Percentiles rank a stretch among this genome's conserved stretches.
Conservation (phyloP, 2,888 invertebrate genomes). For the Hecatera dysodea region DNA sequence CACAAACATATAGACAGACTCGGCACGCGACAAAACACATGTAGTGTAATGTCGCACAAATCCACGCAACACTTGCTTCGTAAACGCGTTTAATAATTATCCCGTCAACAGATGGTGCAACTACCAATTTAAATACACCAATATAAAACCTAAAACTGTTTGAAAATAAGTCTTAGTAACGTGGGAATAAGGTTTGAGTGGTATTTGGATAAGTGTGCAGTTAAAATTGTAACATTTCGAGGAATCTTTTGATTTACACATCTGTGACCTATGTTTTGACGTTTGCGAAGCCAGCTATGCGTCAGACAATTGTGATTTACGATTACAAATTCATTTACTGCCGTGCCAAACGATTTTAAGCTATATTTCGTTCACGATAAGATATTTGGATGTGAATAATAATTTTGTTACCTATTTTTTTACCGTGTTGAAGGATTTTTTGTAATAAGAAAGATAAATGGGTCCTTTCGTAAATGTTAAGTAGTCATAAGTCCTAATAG, state of each 20-base stretch:
- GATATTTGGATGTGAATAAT: not conserved
- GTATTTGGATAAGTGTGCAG: not conserved
- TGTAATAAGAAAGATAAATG: conserved; percentile 62
- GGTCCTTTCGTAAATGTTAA: conserved; percentile 48
- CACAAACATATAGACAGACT: conserved; percentile 43
- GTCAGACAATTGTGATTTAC: conserved; percentile 70
- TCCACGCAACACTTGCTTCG: conserved; percentile 59
- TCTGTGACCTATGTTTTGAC: conserved; percentile 74
- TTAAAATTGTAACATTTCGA: conserved; percentile 50
- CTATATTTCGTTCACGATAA: conserved; percentile 9
- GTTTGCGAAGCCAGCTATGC: conserved; percentile 67
- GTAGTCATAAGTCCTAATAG: conserved; percentile 50
- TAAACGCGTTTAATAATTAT: conserved; percentile 65
- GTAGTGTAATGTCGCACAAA: conserved; percentile 61
- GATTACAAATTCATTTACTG: conserved; percentile 31
- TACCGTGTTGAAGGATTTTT: conserved; percentile 54
- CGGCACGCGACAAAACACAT: conserved; percentile 58
- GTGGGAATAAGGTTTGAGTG: conserved; percentile 30
- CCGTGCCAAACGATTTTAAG: conserved; percentile 32
- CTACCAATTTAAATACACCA: conserved; percentile 16
- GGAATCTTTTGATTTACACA: conserved; percentile 71
- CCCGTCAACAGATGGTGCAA: conserved; percentile 57
- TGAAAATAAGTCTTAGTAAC: conserved; percentile 14
- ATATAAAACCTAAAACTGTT: not conserved
- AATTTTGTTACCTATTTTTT: conserved; percentile 30